phyloP scores from a whole-genome alignment of 2,113 vertebrate species.

The Rhipidura dahli region DNA sequence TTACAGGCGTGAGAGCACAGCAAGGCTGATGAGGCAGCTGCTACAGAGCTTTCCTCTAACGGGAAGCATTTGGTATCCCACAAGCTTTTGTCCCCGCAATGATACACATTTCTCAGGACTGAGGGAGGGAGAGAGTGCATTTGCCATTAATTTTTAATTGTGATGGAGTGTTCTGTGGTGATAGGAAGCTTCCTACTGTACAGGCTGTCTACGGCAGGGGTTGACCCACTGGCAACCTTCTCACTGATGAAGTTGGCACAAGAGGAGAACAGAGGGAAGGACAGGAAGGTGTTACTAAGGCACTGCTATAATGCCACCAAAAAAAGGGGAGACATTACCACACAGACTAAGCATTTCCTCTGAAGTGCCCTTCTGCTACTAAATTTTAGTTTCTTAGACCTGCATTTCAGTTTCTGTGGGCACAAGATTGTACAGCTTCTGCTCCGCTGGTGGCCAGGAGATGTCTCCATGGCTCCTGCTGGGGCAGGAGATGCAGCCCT shows the following conservation, averaged over 20 bases:
- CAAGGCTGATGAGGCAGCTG: not conserved
- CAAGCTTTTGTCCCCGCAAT: not conserved
- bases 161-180: not conserved
- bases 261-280: not conserved
- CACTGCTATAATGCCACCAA: not conserved
- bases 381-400: not conserved
- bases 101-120: not conserved
- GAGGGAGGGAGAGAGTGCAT: not conserved
- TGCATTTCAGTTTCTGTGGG: not conserved
- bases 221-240: not conserved
- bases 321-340: not conserved
- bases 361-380: not conserved
- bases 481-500: not conserved
- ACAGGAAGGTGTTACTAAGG: not conserved
- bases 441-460: not conserved
- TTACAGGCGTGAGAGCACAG: not conserved
- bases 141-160: slow-evolving; percentile 43
- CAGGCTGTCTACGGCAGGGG: not conserved
- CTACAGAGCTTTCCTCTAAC: not conserved
- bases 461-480: not conserved
- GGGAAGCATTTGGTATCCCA: not conserved
- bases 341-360: not conserved
- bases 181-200: not conserved
- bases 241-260: not conserved
- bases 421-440: not conserved